These are phyloP conservation scores for Thereva unica DNA, from an alignment of 2,888 invertebrate species.

Conservation along the genomic window DNA sequence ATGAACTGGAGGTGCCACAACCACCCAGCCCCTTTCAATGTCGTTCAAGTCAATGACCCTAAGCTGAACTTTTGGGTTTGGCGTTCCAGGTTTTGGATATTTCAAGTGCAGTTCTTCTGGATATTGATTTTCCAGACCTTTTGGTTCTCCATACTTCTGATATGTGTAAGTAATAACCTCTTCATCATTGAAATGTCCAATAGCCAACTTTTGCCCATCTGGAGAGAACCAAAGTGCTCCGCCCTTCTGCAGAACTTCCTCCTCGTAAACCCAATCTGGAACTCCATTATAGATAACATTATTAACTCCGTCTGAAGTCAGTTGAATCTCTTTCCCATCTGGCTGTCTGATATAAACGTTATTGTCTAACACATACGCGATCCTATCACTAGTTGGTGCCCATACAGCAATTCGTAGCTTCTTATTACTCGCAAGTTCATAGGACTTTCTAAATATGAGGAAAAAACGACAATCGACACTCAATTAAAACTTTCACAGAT, in stretches of 20 bases:
- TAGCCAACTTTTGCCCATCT: constrained; percentile 69
- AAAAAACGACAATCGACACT: constrained; percentile 7
- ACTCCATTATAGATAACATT: constrained; percentile 78
- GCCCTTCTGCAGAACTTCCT: constrained; percentile 74
- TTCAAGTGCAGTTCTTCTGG: constrained; percentile 68
- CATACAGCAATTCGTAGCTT: constrained; percentile 68
- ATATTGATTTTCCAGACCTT: constrained; percentile 66
- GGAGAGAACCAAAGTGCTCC: constrained; percentile 82
- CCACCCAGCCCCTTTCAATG: constrained; percentile 52
- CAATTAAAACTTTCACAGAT: neutral
- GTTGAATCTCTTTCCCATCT: constrained; percentile 52
- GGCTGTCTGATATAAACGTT: constrained; percentile 64
- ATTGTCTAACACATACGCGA: constrained; percentile 70
- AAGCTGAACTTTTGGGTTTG: constrained; percentile 73
- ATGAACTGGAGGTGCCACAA: constrained; percentile 61
- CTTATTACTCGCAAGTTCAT: constrained; percentile 60
- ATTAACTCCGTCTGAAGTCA: constrained; percentile 67
- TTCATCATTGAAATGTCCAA: constrained; percentile 73
- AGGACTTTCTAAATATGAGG: constrained; percentile 55
- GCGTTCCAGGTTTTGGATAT: constrained; percentile 79
- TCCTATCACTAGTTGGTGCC: constrained; percentile 60
- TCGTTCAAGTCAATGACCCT: constrained; percentile 65
- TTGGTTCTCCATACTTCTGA: constrained; percentile 68
- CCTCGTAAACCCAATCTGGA: constrained; percentile 94
- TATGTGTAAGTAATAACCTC: constrained; percentile 68